A percentile compares a stretch with the other conserved stretches of the same genome.
These are phyloP conservation scores for Drosophila asahinai DNA, from an alignment of 1,140 invertebrate genomes.

Conservation along the genomic window DNA sequence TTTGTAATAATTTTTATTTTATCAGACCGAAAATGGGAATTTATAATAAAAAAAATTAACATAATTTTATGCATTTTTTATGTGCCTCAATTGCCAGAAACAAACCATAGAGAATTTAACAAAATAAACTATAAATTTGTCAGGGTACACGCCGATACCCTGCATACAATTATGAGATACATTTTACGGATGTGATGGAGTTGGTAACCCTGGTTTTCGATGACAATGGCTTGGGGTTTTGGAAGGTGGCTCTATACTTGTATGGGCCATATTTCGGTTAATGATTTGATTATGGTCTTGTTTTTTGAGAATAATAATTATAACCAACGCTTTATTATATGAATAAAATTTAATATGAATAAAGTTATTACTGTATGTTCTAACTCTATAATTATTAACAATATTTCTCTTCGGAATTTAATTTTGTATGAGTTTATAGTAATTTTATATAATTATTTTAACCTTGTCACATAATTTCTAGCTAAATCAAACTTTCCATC, in stretches of 20 bases:
- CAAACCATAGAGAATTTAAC: slow-evolving; percentile 75
- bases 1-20: slow-evolving; percentile 34
- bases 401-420: not conserved
- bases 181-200: slow-evolving; percentile 18
- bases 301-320: not conserved
- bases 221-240: slow-evolving; percentile 8
- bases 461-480: not conserved
- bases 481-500: not conserved
- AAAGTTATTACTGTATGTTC: too few species aligned
- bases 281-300: not conserved
- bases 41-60: slow-evolving; percentile 63
- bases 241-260: too few species aligned
- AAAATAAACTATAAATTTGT: slow-evolving; percentile 79
- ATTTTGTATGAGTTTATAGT: not conserved
- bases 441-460: too few species aligned
- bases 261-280: not conserved
- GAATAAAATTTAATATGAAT: not conserved
- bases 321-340: not conserved
- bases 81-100: slow-evolving; percentile 68
- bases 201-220: not conserved
- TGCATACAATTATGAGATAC: slow-evolving; percentile 51
- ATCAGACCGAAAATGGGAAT: slow-evolving; percentile 29
- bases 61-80: slow-evolving; percentile 65
- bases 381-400: too few species aligned
- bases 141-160: not conserved